Conservation (phyloP, 2,888 invertebrate genomes). For the Salpingus planirostris region DNA sequence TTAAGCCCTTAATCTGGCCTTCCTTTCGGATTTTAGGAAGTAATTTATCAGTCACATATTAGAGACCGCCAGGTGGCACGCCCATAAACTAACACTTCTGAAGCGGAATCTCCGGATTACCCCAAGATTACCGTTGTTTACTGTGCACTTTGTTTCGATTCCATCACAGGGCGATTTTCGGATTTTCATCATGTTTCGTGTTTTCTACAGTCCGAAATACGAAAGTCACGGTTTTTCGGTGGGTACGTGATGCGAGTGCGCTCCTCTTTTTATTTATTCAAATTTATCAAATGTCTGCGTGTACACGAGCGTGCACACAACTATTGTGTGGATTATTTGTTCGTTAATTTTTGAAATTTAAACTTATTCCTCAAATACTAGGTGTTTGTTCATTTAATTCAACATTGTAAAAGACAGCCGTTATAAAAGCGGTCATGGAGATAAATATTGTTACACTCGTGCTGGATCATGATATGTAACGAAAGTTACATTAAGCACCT, state of each 20-base stretch:
- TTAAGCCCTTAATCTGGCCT: constrained; percentile 41
- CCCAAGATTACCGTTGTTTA: constrained; percentile 25
- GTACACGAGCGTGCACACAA: too few relatives aligned
- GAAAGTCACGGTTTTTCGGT: too few relatives aligned
- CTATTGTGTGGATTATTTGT: too few relatives aligned
- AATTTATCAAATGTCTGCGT: too few relatives aligned
- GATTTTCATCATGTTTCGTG: too few relatives aligned
- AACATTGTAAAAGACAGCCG: constrained; percentile 32
- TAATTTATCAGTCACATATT: constrained; percentile 41
- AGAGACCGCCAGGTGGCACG: constrained; percentile 38
- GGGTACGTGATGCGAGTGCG: too few relatives aligned
- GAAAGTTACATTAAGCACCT: constrained; percentile 14
- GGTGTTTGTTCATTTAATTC: constrained; percentile 28
- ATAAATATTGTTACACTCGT: constrained; percentile 11
- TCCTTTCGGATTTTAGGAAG: constrained; percentile 43
- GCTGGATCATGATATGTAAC: constrained; percentile 11
- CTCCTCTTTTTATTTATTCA: too few relatives aligned
- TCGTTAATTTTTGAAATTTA: not conserved
- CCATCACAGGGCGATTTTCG: too few relatives aligned
- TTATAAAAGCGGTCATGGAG: too few relatives aligned
- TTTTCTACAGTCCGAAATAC: too few relatives aligned
- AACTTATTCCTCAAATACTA: constrained; percentile 6
- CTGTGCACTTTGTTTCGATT: constrained; percentile 20
- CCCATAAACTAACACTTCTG: constrained; percentile 34
- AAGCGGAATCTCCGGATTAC: constrained; percentile 29